These are phyloP conservation scores for Perodicticus potto DNA, from an alignment of 2,797 vertebrate genomes.

Conservation along the genomic window DNA sequence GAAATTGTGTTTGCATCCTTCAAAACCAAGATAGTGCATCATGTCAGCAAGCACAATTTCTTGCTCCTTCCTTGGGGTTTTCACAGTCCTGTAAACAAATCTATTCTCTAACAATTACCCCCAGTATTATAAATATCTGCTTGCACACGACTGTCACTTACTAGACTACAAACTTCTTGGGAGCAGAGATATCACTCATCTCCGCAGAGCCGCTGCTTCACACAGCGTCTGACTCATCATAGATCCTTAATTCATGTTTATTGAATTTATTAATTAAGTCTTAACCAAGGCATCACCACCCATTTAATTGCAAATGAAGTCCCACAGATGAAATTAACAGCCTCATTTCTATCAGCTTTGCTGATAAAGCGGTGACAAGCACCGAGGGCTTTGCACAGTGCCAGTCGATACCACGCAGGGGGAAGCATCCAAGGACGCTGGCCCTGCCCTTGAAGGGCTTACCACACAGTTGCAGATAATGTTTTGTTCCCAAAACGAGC, in stretches of 20 bases:
- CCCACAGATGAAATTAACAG: slow-evolving; percentile 79
- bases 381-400: not conserved
- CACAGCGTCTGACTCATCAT: slow-evolving; percentile 69
- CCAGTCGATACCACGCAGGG: not conserved
- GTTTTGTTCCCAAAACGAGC: not conserved
- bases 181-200: slow-evolving; percentile 69
- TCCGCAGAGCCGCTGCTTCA: slow-evolving; percentile 49
- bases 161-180: slow-evolving; percentile 56
- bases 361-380: slow-evolving; percentile 66
- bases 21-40: slow-evolving; percentile 54
- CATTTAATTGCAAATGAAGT: slow-evolving; percentile 83
- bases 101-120: slow-evolving; percentile 59
- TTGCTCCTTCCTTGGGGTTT: slow-evolving; percentile 61
- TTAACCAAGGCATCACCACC: slow-evolving; percentile 76
- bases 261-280: slow-evolving; percentile 84
- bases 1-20: slow-evolving; percentile 58
- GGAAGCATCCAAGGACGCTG: slow-evolving; percentile 26
- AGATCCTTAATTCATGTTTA: slow-evolving; percentile 80
- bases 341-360: slow-evolving; percentile 69
- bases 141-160: slow-evolving; percentile 28
- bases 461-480: not conserved
- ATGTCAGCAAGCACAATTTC: not conserved
- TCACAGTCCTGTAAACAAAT: slow-evolving; percentile 66
- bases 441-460: slow-evolving; percentile 47
- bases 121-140: slow-evolving; percentile 53